These are phyloP conservation scores for Iguana delicatissima DNA, from an alignment of 2,797 vertebrate species.

Conservation along the genomic window DNA sequence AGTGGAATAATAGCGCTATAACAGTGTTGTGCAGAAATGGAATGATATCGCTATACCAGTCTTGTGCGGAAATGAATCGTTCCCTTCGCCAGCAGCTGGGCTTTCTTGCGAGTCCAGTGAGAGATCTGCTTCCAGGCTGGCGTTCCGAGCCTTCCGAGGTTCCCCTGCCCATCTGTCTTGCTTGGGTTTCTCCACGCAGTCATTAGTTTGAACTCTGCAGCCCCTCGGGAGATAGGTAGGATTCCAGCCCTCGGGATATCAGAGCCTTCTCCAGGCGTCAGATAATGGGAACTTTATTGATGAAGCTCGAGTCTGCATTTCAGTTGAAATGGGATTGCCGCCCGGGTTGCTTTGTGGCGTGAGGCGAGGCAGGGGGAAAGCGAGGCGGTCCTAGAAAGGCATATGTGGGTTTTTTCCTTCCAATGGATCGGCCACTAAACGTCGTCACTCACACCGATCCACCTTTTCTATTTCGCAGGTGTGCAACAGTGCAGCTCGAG, in stretches of 20 bases:
- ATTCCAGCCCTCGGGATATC: not conserved
- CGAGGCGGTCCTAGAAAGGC: not conserved
- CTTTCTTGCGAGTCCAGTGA: not conserved
- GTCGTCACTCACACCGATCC: not conserved
- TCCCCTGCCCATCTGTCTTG: not conserved
- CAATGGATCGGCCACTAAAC: not conserved
- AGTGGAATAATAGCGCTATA: too few relatives aligned
- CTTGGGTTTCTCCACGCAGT: not conserved
- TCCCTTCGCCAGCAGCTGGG: not conserved
- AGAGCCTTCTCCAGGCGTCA: not conserved
- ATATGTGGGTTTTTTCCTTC: not conserved
- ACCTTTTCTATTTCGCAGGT: not conserved
- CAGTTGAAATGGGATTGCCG: conserved; percentile 16
- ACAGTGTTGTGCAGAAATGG: too few relatives aligned
- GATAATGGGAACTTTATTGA: conserved; percentile 20
- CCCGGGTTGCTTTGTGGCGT: not conserved
- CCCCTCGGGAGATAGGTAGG: not conserved
- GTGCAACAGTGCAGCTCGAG: not conserved
- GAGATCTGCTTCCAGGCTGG: not conserved
- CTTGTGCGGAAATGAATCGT: too few relatives aligned
- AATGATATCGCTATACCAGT: too few relatives aligned
- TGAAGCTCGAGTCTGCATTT: not conserved
- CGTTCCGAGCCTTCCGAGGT: not conserved
- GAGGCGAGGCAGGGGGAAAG: too few relatives aligned
- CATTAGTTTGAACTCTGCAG: not conserved